These are phyloP conservation scores for Synanceia verrucosa DNA, from an alignment of 2,797 vertebrate species.

Conservation along the genomic window DNA sequence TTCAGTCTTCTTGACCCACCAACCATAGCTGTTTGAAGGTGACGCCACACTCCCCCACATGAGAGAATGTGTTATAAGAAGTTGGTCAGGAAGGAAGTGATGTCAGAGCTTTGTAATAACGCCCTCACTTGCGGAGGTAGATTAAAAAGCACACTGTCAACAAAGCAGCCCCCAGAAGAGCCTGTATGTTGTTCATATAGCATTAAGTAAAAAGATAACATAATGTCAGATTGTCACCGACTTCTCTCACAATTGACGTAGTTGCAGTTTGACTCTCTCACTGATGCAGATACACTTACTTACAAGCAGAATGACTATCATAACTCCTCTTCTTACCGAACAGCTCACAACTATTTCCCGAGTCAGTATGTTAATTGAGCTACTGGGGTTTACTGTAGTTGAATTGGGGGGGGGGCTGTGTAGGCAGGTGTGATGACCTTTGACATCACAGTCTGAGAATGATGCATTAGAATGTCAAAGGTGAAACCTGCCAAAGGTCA, in stretches of 20 bases:
- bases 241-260: constrained; percentile 1
- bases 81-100: constrained; percentile 70
- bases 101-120: neutral
- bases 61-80: neutral
- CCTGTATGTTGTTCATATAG: neutral
- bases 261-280: constrained; percentile 34
- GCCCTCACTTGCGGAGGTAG: neutral
- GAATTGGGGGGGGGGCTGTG: neutral
- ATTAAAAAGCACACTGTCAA: neutral
- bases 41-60: constrained; percentile 6
- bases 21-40: constrained; percentile 3
- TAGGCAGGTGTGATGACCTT: constrained; percentile 10
- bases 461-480: constrained; percentile 38
- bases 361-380: constrained; percentile 52
- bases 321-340: constrained; percentile 14
- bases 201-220: neutral
- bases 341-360: constrained; percentile 40
- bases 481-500: constrained; percentile 30
- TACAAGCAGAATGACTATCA: constrained; percentile 36
- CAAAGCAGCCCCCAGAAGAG: neutral
- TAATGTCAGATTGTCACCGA: neutral
- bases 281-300: constrained; percentile 13
- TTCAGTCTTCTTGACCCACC: constrained; percentile 7
- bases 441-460: constrained; percentile 30
- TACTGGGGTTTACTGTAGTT: constrained; percentile 38